Evolutionary conservation across 1,140 invertebrate species (phyloP).

Genomic region (Doryteuthis pealeii): DNA sequence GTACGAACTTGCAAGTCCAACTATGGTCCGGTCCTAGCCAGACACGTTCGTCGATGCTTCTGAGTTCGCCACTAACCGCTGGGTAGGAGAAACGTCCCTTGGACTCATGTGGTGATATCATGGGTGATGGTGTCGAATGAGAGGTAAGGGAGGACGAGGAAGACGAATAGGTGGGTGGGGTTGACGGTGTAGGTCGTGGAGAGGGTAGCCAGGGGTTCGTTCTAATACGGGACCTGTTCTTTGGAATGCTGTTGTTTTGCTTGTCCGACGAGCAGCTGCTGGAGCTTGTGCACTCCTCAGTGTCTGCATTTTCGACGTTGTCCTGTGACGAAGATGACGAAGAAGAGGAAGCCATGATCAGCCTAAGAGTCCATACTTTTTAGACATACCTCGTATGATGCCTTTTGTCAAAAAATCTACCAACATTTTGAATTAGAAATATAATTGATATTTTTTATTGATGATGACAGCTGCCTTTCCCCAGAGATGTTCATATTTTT

Average conservation of each 20-base stretch:
- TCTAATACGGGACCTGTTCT: slow-evolving; percentile 70
- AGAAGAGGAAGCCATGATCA: not conserved
- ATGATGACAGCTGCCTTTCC: no score
- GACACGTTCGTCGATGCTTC: slow-evolving; percentile 15
- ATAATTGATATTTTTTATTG: no score
- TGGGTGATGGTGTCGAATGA: slow-evolving; percentile 19
- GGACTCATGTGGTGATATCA: not conserved
- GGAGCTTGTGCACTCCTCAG: not conserved
- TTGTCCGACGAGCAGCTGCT: slow-evolving; percentile 3
- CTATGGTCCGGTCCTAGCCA: not conserved
- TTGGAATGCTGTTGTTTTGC: slow-evolving; percentile 26
- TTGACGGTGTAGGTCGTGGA: slow-evolving; percentile 28
- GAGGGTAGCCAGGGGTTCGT: slow-evolving; percentile 77
- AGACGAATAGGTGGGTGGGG: slow-evolving; percentile 22
- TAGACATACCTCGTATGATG: no score
- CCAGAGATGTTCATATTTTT: no score
- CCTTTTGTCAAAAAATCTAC: no score
- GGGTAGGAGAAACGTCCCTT: slow-evolving; percentile 19
- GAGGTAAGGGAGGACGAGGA: slow-evolving; percentile 17
- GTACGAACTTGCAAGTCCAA: not conserved
- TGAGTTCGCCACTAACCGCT: slow-evolving; percentile 3
- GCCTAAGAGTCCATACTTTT: no score
- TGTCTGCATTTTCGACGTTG: not conserved
- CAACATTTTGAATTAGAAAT: no score
- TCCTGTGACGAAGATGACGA: not conserved